phyloP scores from a whole-genome alignment of 2,888 invertebrate genomes.

The Cantharis rustica region DNA sequence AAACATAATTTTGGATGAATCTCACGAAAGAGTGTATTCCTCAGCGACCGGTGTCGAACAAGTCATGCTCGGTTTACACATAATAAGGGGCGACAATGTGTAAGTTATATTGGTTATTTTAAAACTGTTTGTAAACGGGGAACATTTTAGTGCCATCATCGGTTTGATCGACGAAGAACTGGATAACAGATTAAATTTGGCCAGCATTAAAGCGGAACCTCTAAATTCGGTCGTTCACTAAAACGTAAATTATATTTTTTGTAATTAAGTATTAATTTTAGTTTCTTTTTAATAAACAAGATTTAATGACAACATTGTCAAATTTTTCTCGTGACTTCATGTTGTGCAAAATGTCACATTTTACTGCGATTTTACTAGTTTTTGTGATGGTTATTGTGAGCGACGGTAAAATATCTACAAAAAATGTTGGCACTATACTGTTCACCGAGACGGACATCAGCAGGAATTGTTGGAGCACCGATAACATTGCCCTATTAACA shows the following conservation, averaged over 20 bases:
- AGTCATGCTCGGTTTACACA: slow-evolving; percentile 95
- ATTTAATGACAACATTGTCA: neutral
- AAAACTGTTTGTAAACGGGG: neutral
- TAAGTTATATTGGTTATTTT: slow-evolving; percentile 56
- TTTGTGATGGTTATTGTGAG: neutral
- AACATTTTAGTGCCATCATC: slow-evolving; percentile 70
- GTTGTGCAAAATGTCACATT: neutral
- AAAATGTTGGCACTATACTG: slow-evolving; percentile 50
- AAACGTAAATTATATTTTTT: slow-evolving; percentile 28
- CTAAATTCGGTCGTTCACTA: slow-evolving; percentile 80
- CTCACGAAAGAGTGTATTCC: slow-evolving; percentile 98
- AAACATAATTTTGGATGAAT: slow-evolving; percentile 96
- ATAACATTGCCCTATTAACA: slow-evolving; percentile 50
- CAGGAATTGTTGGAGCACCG: slow-evolving; percentile 52
- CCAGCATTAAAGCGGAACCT: slow-evolving; percentile 82
- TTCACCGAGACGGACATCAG: slow-evolving; percentile 48
- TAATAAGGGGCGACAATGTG: slow-evolving; percentile 98
- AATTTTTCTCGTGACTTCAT: neutral
- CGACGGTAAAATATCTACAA: neutral
- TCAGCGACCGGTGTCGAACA: slow-evolving; percentile 90
- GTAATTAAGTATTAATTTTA: neutral
- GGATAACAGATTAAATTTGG: slow-evolving; percentile 79
- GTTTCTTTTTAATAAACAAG: neutral
- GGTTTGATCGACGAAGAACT: slow-evolving; percentile 84
- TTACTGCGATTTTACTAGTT: neutral